A percentile compares a stretch with the other conserved stretches of the same genome.
Evolutionary conservation across 30 jellyfish, hydroid and myxozoan genomes (phyloP).

Genomic region (Hydractinia echinata): DNA sequence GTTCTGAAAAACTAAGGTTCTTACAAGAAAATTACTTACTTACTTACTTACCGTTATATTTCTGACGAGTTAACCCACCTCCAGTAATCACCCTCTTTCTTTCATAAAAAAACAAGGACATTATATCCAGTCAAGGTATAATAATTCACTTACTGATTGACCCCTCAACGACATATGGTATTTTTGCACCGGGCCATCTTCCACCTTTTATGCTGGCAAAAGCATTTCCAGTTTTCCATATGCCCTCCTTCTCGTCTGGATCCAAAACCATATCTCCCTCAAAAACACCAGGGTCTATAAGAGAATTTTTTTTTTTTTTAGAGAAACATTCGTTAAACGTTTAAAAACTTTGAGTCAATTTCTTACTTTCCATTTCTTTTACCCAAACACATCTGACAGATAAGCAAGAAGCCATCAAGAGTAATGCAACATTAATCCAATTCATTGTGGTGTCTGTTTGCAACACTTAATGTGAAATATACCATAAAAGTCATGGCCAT

Average conservation of each 20-base stretch:
- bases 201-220: constrained; percentile 21
- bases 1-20: no score
- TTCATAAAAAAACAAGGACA: no score
- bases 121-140: no score
- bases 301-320: not conserved
- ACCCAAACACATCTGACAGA: not conserved
- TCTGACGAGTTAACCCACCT: no score
- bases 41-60: no score
- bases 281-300: constrained; percentile 7
- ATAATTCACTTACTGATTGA: constrained; percentile 8
- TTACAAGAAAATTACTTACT: no score
- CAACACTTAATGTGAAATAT: no score
- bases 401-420: not conserved
- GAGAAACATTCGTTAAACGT: not conserved
- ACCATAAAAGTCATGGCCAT: no score
- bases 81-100: no score
- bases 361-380: constrained; percentile 20
- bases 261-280: constrained; percentile 13
- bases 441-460: not conserved
- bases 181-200: constrained; percentile 30
- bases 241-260: constrained; percentile 7
- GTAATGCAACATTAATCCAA: not conserved
- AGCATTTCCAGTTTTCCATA: not conserved
- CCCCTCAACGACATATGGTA: constrained; percentile 8
- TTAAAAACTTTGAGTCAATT: not conserved